Evolutionary conservation across 64 coral and sea anemone genomes (phyloP).

Genomic region (Montipora efflorescens): DNA sequence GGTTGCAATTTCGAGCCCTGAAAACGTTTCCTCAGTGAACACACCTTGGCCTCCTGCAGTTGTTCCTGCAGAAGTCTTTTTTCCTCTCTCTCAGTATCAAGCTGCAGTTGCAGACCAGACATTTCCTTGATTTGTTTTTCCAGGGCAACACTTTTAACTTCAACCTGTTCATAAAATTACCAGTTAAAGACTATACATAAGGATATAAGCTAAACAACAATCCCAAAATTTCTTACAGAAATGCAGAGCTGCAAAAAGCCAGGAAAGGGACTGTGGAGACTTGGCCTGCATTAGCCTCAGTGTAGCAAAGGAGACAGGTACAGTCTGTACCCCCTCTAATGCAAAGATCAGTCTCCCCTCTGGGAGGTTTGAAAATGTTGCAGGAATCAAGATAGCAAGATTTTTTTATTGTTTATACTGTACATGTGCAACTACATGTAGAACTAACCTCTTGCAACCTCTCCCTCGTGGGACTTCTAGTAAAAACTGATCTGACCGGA

Average conservation of each 20-base stretch:
- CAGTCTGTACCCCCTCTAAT: too few relatives aligned
- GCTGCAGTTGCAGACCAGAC: slow-evolving; percentile 80
- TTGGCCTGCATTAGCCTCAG: too few relatives aligned
- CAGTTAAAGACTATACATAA: neutral
- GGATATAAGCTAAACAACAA: neutral
- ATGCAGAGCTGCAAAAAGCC: too few relatives aligned
- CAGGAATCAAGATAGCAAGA: too few relatives aligned
- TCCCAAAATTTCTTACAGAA: too few relatives aligned
- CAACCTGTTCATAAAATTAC: slow-evolving; percentile 38
- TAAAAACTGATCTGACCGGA: neutral
- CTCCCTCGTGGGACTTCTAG: slow-evolving; percentile 24
- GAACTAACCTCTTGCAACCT: slow-evolving; percentile 32
- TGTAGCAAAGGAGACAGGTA: too few relatives aligned
- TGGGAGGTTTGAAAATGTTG: too few relatives aligned
- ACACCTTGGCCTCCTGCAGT: slow-evolving; percentile 75
- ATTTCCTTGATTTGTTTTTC: slow-evolving; percentile 80
- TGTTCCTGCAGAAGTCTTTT: slow-evolving; percentile 95
- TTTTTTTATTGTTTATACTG: too few relatives aligned
- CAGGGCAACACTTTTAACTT: slow-evolving; percentile 71
- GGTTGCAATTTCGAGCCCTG: too few relatives aligned
- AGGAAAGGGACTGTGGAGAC: too few relatives aligned
- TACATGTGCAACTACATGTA: too few relatives aligned
- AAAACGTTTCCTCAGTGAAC: neutral
- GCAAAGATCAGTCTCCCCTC: too few relatives aligned
- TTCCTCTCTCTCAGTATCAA: slow-evolving; percentile 94